Percentiles rank a stretch among this genome's conserved stretches.
Conservation (phyloP, 2,888 invertebrate genomes). For the Acanthoscelides obtectus region DNA sequence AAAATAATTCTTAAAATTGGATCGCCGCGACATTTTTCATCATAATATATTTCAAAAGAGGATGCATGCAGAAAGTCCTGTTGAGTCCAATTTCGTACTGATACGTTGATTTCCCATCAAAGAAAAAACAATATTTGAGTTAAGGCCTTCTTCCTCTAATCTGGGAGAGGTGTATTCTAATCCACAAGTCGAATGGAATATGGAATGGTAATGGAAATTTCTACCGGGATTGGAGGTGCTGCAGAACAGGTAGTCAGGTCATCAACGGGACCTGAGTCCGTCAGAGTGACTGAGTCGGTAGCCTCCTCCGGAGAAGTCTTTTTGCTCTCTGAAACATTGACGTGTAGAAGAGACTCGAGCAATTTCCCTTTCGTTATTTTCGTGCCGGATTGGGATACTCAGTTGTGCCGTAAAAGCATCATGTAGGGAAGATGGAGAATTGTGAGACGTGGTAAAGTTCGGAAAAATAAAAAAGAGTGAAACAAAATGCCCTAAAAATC, state of each 20-base stretch:
- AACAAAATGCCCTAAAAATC: neutral
- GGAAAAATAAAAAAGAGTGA: neutral
- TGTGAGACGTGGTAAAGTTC: neutral
- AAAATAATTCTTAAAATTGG: too few species aligned
- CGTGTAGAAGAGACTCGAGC: neutral
- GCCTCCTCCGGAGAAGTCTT: slow-evolving; percentile 45
- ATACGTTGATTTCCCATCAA: slow-evolving; percentile 3
- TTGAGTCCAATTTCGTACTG: too few species aligned
- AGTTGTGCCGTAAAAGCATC: neutral
- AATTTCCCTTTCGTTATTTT: neutral
- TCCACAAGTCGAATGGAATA: slow-evolving; percentile 1
- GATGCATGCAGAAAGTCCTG: too few species aligned
- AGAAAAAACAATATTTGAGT: slow-evolving; percentile 16
- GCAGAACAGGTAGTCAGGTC: neutral
- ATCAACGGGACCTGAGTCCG: slow-evolving; percentile 1
- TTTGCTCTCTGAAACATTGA: slow-evolving; percentile 45
- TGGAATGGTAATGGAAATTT: slow-evolving; percentile 5
- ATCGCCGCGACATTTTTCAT: too few species aligned
- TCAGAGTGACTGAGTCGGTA: slow-evolving; percentile 25
- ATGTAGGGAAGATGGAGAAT: neutral
- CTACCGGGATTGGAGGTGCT: neutral
- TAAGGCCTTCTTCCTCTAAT: slow-evolving; percentile 33
- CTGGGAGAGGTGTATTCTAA: slow-evolving; percentile 19
- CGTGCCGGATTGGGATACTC: neutral
- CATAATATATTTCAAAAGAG: too few species aligned